Evolutionary conservation across 2,113 vertebrate species (phyloP), one percentile per base, ranked within the genome.

Genomic region (Conger conger): DNA sequence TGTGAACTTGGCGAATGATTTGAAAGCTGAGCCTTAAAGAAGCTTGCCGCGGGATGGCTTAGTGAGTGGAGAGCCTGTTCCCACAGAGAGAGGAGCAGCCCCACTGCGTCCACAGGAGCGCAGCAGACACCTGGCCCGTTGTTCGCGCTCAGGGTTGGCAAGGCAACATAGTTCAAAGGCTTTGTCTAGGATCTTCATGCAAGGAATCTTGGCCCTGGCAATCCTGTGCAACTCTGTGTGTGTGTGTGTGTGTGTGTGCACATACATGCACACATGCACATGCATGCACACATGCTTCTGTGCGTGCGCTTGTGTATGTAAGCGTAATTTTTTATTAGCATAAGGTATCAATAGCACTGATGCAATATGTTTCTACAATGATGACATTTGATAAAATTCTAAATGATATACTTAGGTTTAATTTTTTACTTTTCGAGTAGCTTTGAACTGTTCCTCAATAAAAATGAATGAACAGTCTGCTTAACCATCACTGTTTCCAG

Each of bases 111-210:
- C 77, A 20, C 84, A 86, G 79, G 79, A 60, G 45, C 83, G 84
- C 80, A 63, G 80, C 87, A 87, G 83, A 89, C 89, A 89, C 89
- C 87, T 90, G 90, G 86, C 87, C 89, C 88, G 83, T 76, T 88
- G 87, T 88, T 88, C 73, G 88, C 87, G 87, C 80, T 89, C 83
- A 80, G 35, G 80, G 57, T 79, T 57, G 84, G 84, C 81, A 83
- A 86, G 85, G 88, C 83, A 89, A 80, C 85, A 7, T 27, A 42
- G n/a, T 20, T 81, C 18, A 36, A 84, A 45, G 78, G 78, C 78
- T 45, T 68, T 53, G 54, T n/a, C 76, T 45, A 36, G 45, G 40
- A 76, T 82, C 53, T 57, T 82, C 45, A 68, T 53, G 30, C 77
- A 45, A 27, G 30, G 38, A 68, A 83, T 83, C 63, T 40, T 73